Conservation (phyloP, 64 coral and sea anemone genomes). For the Porites australiensis region DNA sequence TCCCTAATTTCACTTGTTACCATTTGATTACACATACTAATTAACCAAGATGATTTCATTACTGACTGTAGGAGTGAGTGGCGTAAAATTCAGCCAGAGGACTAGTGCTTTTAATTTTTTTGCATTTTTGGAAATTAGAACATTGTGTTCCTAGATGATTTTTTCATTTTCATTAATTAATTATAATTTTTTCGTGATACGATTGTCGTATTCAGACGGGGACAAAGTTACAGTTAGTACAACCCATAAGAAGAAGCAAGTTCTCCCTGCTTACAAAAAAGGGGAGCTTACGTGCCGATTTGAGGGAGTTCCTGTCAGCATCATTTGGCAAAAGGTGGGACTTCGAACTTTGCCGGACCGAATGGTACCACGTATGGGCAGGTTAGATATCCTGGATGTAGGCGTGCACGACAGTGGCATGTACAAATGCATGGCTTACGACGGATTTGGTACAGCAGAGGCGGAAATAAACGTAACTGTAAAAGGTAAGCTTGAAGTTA, state of each 20-base stretch:
- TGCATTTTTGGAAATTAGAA: too few species aligned
- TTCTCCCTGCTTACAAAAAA: constrained; percentile 43
- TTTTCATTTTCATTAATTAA: too few species aligned
- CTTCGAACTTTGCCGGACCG: constrained; percentile 56
- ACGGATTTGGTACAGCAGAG: constrained; percentile 56
- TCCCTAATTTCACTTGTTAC: too few species aligned
- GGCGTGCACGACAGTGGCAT: constrained; percentile 57
- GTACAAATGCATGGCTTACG: constrained; percentile 72
- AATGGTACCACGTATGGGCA: constrained; percentile 72
- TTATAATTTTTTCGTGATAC: background rate
- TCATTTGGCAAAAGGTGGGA: constrained; percentile 81
- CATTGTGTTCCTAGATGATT: too few species aligned
- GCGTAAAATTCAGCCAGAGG: too few species aligned
- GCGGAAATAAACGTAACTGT: constrained; percentile 67
- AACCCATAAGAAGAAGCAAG: constrained; percentile 48
- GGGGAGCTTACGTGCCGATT: constrained; percentile 71
- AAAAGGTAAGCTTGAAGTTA: constrained; percentile 40
- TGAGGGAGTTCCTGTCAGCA: constrained; percentile 43
- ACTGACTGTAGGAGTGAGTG: too few species aligned
- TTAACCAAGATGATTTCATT: too few species aligned
- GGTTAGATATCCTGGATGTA: constrained; percentile 75
- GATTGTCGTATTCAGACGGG: background rate
- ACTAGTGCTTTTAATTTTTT: too few species aligned
- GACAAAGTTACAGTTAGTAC: constrained; percentile 53
- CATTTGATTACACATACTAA: too few species aligned